Base-by-base conservation (phyloP, 2,113 vertebrate genomes). In the Sminthopsis crassicaudata region DNA sequence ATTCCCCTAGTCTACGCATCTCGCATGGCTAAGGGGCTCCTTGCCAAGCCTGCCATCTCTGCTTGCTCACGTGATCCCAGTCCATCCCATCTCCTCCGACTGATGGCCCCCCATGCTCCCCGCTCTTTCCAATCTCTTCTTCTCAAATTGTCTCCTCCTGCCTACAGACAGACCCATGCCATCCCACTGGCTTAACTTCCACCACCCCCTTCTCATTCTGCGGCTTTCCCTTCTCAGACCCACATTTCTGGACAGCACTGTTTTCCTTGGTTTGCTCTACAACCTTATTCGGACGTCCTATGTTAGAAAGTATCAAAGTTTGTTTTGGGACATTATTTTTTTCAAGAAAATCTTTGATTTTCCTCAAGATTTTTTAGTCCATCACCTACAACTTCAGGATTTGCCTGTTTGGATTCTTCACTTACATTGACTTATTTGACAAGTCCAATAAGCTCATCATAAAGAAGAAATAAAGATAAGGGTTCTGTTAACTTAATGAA, bases 401-500 rank as follows among this genome's bases (percentile, higher is more conserved):
- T 99, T 92, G 97, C 98, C 92, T 98, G 98, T 96, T 99, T 98
- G 0, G 97, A 97, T 9, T 99, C 99, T 94, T 99, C 99, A 97
- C 98, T 99, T 97, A 99, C 93, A 11, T 97, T 98, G 99, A 99
- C 97, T 99, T 99, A 99, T 98, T 99, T 99, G 94, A 99, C 99
- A 98, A 99, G 98, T 94, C 99, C 99, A 96, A 99, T 99, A 94
- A 99, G 99, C 98, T 99, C 99, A 53, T 99, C 99, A 96, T 99
- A 99, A 97, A 99, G 99, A 52, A 99, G 99, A 98, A 99, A 99
- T 96, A 99, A 99, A 98, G 99, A 99, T 98, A 99, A 99, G 2
- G 99, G 99, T 97, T 99, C 99, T 3, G 99, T 99, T 54, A 99
- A 99, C 99, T 99, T 99, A 94, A 94, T 99, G 99, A 97, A 99